Conservation (phyloP, 2,888 invertebrate species). For the Sympetrum striolatum region DNA sequence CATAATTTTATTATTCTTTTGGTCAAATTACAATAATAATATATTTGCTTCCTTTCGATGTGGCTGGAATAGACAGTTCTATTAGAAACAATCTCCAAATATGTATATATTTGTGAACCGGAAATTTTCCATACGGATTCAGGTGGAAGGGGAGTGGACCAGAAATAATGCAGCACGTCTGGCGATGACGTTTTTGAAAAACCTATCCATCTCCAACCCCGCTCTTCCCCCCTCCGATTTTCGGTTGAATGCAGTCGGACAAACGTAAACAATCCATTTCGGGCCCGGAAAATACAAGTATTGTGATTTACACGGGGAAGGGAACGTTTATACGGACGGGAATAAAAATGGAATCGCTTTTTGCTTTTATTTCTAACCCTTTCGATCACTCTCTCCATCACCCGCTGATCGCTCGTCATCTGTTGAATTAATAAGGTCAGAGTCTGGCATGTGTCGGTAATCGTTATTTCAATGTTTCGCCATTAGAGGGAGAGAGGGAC, state of each 20-base stretch:
- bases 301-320: constrained; percentile 25
- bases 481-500: neutral
- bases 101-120: neutral
- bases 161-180: neutral
- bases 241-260: neutral
- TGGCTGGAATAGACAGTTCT: neutral
- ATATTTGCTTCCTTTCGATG: no score
- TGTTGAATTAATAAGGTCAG: constrained; percentile 28
- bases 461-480: constrained; percentile 6
- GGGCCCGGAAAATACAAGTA: neutral
- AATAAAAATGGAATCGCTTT: neutral
- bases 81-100: neutral
- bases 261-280: constrained; percentile 5
- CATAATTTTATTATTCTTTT: no score
- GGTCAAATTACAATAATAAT: no score
- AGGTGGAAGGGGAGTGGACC: neutral
- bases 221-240: neutral
- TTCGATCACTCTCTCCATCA: neutral
- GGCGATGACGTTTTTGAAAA: constrained; percentile 28
- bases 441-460: neutral
- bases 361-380: neutral
- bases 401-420: neutral
- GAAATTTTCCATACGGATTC: neutral
- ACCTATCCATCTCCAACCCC: constrained; percentile 9
- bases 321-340: neutral